These are phyloP conservation scores for Xiphias gladius DNA, from an alignment of 2,113 vertebrate species.

Conservation along the genomic window DNA sequence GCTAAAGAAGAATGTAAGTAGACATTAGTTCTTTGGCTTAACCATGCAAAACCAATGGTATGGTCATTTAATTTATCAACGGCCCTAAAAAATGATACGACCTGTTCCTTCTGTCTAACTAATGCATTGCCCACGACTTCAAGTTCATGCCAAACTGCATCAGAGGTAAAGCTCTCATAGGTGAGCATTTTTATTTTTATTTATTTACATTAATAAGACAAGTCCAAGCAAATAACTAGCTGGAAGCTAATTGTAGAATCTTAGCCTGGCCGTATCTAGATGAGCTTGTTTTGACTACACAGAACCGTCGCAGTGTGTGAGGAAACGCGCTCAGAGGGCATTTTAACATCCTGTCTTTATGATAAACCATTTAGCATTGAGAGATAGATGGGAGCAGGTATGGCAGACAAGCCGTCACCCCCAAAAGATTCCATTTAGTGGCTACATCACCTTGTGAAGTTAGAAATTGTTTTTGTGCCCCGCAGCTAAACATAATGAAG, in stretches of 20 bases:
- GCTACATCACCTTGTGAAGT: conserved; percentile 73
- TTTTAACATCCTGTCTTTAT: conserved; percentile 55
- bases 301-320: conserved; percentile 11
- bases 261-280: conserved; percentile 5
- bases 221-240: conserved; percentile 34
- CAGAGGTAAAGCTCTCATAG: not conserved
- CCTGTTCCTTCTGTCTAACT: conserved; percentile 1
- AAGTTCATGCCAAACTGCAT: conserved; percentile 2
- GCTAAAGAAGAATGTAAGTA: too few species aligned
- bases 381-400: conserved; percentile 53
- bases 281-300: conserved; percentile 36
- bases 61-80: not conserved
- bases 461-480: conserved; percentile 81
- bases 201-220: conserved; percentile 19
- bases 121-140: conserved; percentile 6
- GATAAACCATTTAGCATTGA: conserved; percentile 68
- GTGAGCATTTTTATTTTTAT: not conserved
- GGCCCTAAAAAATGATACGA: not conserved
- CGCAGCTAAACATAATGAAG: conserved; percentile 76
- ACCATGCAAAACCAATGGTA: too few species aligned
- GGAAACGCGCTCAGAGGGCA: conserved; percentile 24
- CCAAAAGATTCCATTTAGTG: conserved; percentile 72
- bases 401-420: conserved; percentile 36
- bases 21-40: too few species aligned
- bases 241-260: conserved; percentile 26